These are phyloP conservation scores for Pachycephala philippinensis DNA, from an alignment of 2,113 vertebrate genomes.

Conservation along the genomic window DNA sequence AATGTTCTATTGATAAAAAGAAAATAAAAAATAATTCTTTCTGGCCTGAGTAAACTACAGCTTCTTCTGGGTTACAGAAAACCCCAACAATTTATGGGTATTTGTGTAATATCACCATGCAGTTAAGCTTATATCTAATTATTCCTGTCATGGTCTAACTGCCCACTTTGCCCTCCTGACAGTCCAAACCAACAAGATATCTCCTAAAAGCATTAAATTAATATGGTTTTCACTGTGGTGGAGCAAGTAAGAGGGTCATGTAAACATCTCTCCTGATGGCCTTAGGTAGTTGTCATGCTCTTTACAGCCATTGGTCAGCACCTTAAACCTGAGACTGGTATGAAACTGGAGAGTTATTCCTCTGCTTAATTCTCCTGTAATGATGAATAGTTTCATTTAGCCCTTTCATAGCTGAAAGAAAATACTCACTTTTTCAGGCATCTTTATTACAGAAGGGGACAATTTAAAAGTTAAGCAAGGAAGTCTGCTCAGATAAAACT, in stretches of 20 bases:
- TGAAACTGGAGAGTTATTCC: neutral
- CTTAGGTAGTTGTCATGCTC: neutral
- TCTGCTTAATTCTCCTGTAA: neutral
- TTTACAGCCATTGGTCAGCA: neutral
- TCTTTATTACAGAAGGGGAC: neutral
- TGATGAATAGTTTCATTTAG: neutral
- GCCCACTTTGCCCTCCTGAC: neutral
- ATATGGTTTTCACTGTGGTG: neutral
- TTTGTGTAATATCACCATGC: neutral
- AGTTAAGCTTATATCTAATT: neutral
- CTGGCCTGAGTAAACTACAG: neutral
- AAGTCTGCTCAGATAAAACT: neutral
- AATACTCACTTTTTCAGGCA: neutral
- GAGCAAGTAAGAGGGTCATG: neutral
- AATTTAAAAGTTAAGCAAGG: neutral
- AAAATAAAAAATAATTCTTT: neutral
- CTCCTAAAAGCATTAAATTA: neutral
- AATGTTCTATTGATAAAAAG: neutral
- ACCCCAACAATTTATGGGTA: neutral
- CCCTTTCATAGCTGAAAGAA: neutral
- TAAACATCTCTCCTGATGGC: neutral
- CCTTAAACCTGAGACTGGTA: neutral
- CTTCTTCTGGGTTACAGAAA: neutral
- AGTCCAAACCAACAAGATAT: neutral
- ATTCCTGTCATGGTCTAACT: neutral